phyloP scores from a whole-genome alignment of 2,797 vertebrate genomes.

The Alcedo quadribrachys region DNA sequence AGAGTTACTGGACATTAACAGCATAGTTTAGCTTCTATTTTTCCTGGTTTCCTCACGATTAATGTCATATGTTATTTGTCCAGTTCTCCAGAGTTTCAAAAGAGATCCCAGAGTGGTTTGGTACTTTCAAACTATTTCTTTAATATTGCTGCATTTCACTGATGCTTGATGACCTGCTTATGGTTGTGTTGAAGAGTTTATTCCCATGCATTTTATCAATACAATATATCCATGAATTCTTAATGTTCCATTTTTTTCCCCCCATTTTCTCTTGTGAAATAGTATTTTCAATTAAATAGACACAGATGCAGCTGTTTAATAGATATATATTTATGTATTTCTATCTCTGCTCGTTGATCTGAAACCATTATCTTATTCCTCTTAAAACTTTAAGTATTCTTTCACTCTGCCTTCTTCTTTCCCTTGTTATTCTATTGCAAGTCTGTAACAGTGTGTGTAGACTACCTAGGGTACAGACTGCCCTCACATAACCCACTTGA shows the following conservation, averaged over 20 bases:
- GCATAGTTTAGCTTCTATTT: background rate
- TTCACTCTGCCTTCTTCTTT: background rate
- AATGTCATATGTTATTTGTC: background rate
- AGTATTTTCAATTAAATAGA: background rate
- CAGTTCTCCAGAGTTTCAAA: background rate
- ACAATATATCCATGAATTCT: background rate
- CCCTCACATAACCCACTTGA: conserved; percentile 48
- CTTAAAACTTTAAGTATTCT: background rate
- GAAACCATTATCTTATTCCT: background rate
- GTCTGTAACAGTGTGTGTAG: background rate
- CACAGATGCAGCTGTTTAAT: background rate
- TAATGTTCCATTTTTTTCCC: background rate
- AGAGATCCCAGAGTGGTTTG: background rate
- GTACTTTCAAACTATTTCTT: background rate
- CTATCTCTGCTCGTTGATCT: background rate
- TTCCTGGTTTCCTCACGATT: background rate
- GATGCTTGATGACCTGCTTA: background rate
- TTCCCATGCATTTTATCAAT: background rate
- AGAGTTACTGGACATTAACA: background rate
- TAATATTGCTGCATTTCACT: background rate
- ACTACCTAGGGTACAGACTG: conserved; percentile 19
- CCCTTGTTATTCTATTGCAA: conserved; percentile 27
- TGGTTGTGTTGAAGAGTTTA: background rate
- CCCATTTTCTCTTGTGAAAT: background rate
- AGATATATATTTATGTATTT: background rate